phyloP scores from a whole-genome alignment of 2,888 invertebrate species.

The Neoitamus cyanurus region DNA sequence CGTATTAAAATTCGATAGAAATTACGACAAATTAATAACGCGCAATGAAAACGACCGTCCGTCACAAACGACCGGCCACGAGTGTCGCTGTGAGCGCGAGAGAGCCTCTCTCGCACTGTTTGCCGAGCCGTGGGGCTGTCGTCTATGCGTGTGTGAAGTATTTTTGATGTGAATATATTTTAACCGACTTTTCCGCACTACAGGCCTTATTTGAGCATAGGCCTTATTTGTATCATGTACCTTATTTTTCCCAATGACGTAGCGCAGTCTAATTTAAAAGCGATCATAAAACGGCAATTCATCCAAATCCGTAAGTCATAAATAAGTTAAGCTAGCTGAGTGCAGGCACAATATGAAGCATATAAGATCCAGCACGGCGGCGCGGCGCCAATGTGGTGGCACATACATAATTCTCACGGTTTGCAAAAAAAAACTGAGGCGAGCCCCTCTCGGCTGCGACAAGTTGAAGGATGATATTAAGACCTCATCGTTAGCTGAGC shows the following conservation, averaged over 20 bases:
- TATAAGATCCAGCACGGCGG: background rate
- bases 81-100: too few species aligned
- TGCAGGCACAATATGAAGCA: background rate
- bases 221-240: too few species aligned
- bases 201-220: too few species aligned
- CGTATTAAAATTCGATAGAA: too few species aligned
- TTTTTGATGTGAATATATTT: too few species aligned
- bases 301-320: background rate
- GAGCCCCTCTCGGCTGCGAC: slow-evolving; percentile 7
- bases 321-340: background rate
- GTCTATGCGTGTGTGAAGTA: too few species aligned
- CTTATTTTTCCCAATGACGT: background rate
- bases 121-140: too few species aligned
- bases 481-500: background rate
- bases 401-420: background rate
- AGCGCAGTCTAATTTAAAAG: background rate
- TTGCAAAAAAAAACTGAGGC: background rate
- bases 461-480: slow-evolving; percentile 8
- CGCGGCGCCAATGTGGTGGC: background rate
- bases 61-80: too few species aligned
- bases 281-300: background rate
- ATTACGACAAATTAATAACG: too few species aligned
- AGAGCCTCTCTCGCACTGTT: too few species aligned
- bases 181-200: too few species aligned
- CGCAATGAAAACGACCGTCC: too few species aligned